phyloP scores from a whole-genome alignment of 2,888 invertebrate genomes.

The Drosophila longiperda region DNA sequence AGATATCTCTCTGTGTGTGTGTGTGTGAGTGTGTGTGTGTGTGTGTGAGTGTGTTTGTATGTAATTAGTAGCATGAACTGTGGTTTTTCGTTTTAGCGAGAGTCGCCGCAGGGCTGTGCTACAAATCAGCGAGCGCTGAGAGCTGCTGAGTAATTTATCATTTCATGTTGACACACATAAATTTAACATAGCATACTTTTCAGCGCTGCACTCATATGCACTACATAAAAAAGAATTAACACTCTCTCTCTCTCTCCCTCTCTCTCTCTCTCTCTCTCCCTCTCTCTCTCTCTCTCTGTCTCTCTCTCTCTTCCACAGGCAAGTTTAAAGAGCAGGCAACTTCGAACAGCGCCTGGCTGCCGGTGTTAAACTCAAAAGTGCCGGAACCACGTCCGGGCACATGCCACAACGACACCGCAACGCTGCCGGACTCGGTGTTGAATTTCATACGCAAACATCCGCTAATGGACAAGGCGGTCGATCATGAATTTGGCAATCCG shows the following conservation, averaged over 20 bases:
- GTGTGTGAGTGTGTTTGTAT: slow-evolving; percentile 26
- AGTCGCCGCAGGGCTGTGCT: slow-evolving; percentile 26
- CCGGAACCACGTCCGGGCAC: slow-evolving; percentile 97
- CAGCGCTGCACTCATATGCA: slow-evolving; percentile 52
- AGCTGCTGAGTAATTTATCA: slow-evolving; percentile 54
- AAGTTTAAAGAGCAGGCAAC: slow-evolving; percentile 97
- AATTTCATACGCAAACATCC: slow-evolving; percentile 99
- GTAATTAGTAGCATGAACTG: slow-evolving; percentile 60
- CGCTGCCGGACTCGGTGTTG: slow-evolving; percentile 95
- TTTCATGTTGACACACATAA: slow-evolving; percentile 71
- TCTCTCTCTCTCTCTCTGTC: background rate
- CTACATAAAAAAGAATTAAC: slow-evolving; percentile 29
- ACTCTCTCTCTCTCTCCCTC: background rate
- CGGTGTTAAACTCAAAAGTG: slow-evolving; percentile 95
- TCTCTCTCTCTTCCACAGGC: slow-evolving; percentile 63
- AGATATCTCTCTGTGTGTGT: background rate
- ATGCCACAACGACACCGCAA: slow-evolving; percentile 96
- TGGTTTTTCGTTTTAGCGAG: slow-evolving; percentile 13
- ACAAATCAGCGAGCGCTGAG: slow-evolving; percentile 69
- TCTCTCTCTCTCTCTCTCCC: background rate
- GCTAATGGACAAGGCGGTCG: slow-evolving; percentile 98
- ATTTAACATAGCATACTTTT: slow-evolving; percentile 69
- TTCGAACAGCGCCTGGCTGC: slow-evolving; percentile 97
- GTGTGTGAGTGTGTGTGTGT: background rate
- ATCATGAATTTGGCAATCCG: slow-evolving; percentile 96